Evolutionary conservation across 2,797 vertebrate species (phyloP).

Genomic region (Potorous gilbertii): DNA sequence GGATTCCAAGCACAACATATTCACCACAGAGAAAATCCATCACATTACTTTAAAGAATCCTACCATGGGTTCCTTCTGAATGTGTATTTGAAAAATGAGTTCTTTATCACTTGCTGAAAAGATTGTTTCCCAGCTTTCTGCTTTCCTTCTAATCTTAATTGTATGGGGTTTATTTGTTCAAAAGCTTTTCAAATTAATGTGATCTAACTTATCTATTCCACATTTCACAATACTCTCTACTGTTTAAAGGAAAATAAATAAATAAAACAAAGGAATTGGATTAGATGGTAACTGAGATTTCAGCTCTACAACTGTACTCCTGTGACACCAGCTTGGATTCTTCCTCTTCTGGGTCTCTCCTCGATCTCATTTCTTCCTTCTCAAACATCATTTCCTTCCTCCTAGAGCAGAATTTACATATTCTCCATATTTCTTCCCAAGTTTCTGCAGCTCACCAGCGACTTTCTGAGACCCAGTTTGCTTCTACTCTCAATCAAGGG

Average conservation of each 20-base stretch:
- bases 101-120: no score
- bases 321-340: not conserved
- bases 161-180: no score
- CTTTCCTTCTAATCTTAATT: no score
- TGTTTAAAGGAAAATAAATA: no score
- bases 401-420: not conserved
- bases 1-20: not conserved
- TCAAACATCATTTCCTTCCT: not conserved
- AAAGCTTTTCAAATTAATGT: no score
- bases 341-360: not conserved
- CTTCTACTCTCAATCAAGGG: not conserved
- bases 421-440: not conserved
- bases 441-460: not conserved
- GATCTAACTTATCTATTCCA: no score
- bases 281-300: not conserved
- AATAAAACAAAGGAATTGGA: not conserved
- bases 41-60: not conserved
- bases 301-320: not conserved
- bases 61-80: not conserved
- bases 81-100: no score
- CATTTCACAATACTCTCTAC: no score
- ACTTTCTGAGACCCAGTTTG: not conserved
- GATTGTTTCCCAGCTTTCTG: no score
- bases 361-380: not conserved
- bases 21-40: not conserved